Base-by-base conservation (phyloP, 35 echinoderm and acorn worm genomes). In the Apostichopus californicus region DNA sequence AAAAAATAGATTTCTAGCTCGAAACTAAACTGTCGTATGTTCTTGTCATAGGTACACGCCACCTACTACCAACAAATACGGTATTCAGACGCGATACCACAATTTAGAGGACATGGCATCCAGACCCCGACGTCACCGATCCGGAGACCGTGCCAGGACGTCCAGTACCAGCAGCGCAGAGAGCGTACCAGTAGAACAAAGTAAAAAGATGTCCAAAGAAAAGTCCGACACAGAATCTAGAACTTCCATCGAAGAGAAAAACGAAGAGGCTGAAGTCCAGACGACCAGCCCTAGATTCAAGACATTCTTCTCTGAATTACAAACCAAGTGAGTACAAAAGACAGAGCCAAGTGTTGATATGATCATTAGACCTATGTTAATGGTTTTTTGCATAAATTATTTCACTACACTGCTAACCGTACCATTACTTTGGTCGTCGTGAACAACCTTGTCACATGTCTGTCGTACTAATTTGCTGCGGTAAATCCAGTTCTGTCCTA, bases 101-200 rank as follows among this genome's bases (percentile, higher is more conserved):
- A 96, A 99, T 75, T 86, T 99, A 15, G 97, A 99, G 91, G 97
- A 99, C 46, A 96, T 99, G 25, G 97, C 97, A 12, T 92, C 95
- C 5, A 87, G 94, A 18, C 92, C 94, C 14, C 90, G 81, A 55
- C 81, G 55, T 28, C 28, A 87, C 8, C 23, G 64, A 86, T 87
- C 91, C 64, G 13, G 77, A 71, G 55, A 91, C 88, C 14, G 81
- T 25, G 21, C n/a, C 87, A n/a, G 79, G 57, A 98, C 92, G 0
- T 87, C 95, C 54, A 86, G 89, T 34, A 79, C 90, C 5, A 86
- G 88, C 18, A 77, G 89, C 21, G 60, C 64, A 13, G 78, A 92
- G 71, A 86, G 94, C 55, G 87, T 94, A 25, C 24, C 89, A 6
- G 20, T 91, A 46, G 78, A 92, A 14, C 65, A 92, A 17, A 66